phyloP scores from a whole-genome alignment of 2,888 invertebrate genomes.

The Lochmaea capreae region DNA sequence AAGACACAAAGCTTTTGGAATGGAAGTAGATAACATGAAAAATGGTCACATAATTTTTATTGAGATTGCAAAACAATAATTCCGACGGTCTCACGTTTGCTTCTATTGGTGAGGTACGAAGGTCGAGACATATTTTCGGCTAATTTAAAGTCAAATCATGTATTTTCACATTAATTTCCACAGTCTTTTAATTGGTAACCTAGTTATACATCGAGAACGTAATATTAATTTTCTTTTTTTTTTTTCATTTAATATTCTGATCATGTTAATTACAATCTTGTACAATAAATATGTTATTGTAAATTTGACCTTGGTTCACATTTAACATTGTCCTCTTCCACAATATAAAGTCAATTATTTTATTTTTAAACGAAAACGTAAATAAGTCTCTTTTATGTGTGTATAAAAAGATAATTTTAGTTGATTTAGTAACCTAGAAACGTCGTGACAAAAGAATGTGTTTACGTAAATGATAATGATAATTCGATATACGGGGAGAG shows the following conservation, averaged over 20 bases:
- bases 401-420: background rate
- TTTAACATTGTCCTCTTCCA: background rate
- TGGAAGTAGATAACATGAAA: too few species aligned
- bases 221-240: background rate
- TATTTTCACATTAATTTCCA: too few species aligned
- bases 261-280: background rate
- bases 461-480: background rate
- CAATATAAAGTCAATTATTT: background rate
- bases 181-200: too few species aligned
- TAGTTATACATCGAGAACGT: too few species aligned
- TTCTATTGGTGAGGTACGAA: too few species aligned
- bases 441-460: slow-evolving; percentile 7
- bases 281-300: slow-evolving; percentile 5
- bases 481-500: too few species aligned
- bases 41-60: too few species aligned
- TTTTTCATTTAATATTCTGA: background rate
- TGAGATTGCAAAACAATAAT: too few species aligned
- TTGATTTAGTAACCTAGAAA: background rate
- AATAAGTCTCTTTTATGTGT: background rate
- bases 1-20: too few species aligned
- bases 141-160: too few species aligned
- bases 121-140: too few species aligned
- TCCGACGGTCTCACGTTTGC: too few species aligned
- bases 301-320: background rate
- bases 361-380: background rate